A percentile compares a stretch with the other conserved stretches of the same genome.
Conservation (phyloP, 1,140 invertebrate genomes). For the Megalopta genalis region DNA sequence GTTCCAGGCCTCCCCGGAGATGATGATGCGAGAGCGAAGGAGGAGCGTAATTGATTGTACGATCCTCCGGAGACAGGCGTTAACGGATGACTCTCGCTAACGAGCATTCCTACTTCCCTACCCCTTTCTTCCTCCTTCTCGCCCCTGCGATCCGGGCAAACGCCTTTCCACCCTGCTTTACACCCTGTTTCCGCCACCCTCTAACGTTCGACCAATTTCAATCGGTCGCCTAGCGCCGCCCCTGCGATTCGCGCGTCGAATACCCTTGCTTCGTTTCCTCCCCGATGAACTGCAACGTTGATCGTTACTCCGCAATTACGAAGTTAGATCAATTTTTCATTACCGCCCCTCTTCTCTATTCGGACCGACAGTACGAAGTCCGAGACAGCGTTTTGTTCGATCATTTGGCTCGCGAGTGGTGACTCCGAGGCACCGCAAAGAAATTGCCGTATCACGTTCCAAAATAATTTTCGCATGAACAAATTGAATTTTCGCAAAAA, state of each 20-base stretch:
- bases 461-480: no score
- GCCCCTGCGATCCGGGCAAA: neutral
- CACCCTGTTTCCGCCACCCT: conserved; percentile 6
- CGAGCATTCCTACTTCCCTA: conserved; percentile 78
- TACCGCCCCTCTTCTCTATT: no score
- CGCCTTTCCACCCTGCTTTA: conserved; percentile 1
- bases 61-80: conserved; percentile 79
- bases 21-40: conserved; percentile 77
- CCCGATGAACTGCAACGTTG: no score
- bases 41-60: conserved; percentile 79
- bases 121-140: conserved; percentile 56
- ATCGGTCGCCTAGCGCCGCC: conserved; percentile 3
- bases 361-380: no score
- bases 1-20: conserved; percentile 75
- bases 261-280: neutral
- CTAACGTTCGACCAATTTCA: conserved; percentile 19
- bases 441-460: no score
- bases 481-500: no score
- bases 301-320: no score
- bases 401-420: no score
- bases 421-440: no score
- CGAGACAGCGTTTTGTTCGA: no score
- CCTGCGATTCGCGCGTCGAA: neutral
- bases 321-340: no score
- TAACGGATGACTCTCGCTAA: conserved; percentile 80